Percentiles rank a stretch among this genome's conserved stretches.
phyloP scores from a whole-genome alignment of 1,140 invertebrate genomes.

The Lineus longissimus region DNA sequence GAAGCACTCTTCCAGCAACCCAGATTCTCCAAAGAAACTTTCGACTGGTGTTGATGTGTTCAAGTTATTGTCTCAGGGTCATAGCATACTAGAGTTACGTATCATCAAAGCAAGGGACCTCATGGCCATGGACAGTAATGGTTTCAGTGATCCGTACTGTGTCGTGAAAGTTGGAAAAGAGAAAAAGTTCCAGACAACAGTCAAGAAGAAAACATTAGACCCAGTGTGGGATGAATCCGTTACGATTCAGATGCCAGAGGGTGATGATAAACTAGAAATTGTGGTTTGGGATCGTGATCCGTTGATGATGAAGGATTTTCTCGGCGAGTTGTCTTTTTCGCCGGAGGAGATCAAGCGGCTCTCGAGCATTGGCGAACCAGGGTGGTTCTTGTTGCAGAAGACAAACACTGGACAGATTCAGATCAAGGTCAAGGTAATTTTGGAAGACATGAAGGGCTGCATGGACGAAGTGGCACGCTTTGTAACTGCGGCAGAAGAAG shows the following conservation, averaged over 20 bases:
- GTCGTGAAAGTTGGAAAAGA: constrained; percentile 57
- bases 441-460: constrained; percentile 38
- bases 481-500: too few relatives aligned
- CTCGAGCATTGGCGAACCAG: constrained; percentile 38
- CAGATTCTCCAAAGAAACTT: too few relatives aligned
- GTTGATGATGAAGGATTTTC: constrained; percentile 59
- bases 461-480: too few relatives aligned
- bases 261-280: constrained; percentile 54
- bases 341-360: constrained; percentile 56
- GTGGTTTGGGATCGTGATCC: constrained; percentile 61
- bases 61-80: background rate
- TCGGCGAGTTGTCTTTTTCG: constrained; percentile 56
- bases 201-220: constrained; percentile 61
- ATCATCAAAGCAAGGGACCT: constrained; percentile 47
- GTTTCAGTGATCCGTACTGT: constrained; percentile 61
- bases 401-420: constrained; percentile 54
- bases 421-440: constrained; percentile 52
- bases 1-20: too few relatives aligned
- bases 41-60: too few relatives aligned
- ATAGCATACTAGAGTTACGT: constrained; percentile 39
- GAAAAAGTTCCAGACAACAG: constrained; percentile 58
- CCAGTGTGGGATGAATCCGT: constrained; percentile 61
- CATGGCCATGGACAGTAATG: constrained; percentile 49
- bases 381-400: constrained; percentile 51
- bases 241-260: constrained; percentile 56